Percentiles rank a stretch among this genome's conserved stretches.
phyloP scores from a whole-genome alignment of 2,888 invertebrate species.

The Diarsia mendica region DNA sequence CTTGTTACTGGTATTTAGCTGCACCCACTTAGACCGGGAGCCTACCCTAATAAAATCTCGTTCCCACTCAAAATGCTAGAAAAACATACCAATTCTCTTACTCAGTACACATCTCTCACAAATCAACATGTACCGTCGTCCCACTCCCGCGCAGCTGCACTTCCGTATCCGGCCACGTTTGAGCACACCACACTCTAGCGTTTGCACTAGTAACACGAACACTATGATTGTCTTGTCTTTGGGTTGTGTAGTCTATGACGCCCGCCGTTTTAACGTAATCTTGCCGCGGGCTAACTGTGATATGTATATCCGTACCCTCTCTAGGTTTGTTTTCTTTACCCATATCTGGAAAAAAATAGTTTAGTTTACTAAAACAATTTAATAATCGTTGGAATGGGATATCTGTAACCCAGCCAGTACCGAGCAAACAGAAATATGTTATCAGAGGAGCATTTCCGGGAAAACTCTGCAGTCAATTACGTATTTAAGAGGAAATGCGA shows the following conservation, averaged over 20 bases:
- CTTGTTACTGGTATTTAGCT: not conserved
- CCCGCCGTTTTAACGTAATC: constrained; percentile 96
- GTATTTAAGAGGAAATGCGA: too few relatives aligned
- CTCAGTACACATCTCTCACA: constrained; percentile 4
- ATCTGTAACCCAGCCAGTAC: not conserved
- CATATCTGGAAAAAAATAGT: constrained; percentile 92
- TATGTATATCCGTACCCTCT: constrained; percentile 95
- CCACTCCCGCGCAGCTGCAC: constrained; percentile 31
- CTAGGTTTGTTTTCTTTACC: constrained; percentile 94
- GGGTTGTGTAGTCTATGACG: constrained; percentile 89
- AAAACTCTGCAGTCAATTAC: not conserved
- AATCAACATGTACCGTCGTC: constrained; percentile 29
- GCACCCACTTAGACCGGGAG: not conserved
- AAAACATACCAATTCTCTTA: not conserved
- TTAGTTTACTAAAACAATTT: not conserved
- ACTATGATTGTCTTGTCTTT: constrained; percentile 46
- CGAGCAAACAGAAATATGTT: not conserved
- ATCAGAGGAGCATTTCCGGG: not conserved
- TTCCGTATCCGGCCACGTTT: constrained; percentile 25
- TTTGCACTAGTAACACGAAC: constrained; percentile 55
- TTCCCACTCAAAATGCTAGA: not conserved
- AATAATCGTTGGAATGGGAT: not conserved
- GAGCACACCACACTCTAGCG: constrained; percentile 63
- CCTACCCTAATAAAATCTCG: constrained; percentile 4
- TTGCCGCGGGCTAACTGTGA: constrained; percentile 96